phyloP scores from a whole-genome alignment of 2,888 invertebrate genomes.

The Podotricha telesiphe region DNA sequence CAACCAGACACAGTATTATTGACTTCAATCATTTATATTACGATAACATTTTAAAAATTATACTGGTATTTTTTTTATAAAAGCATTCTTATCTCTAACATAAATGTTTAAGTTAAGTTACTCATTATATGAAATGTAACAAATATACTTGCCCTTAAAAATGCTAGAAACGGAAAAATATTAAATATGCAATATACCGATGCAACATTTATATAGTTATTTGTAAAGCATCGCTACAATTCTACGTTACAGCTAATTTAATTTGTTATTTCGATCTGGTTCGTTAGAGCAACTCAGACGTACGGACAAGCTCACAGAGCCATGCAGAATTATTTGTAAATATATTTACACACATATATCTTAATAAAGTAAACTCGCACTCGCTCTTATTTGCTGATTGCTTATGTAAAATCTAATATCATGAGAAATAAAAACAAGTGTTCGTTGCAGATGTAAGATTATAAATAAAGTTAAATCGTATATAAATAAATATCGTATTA shows the following conservation, averaged over 20 bases:
- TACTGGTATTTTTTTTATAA: no score
- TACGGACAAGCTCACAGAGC: neutral
- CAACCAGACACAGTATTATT: no score
- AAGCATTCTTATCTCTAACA: no score
- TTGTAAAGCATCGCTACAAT: neutral
- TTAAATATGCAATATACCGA: no score
- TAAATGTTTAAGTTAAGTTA: no score
- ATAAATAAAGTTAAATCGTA: no score
- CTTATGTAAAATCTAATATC: neutral
- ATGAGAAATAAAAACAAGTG: neutral
- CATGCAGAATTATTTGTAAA: neutral
- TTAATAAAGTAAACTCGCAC: neutral
- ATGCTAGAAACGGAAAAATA: no score
- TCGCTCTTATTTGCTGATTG: neutral
- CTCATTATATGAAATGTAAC: no score
- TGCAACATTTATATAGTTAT: neutral
- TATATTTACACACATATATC: slow-evolving; percentile 8
- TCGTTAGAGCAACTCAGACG: neutral
- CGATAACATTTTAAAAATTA: no score
- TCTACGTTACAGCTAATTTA: neutral
- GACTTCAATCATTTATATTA: no score
- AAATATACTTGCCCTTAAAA: no score
- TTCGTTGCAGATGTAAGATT: neutral
- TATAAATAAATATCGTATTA: no score
- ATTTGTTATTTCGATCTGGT: neutral